These are phyloP conservation scores for Clarias batrachus DNA, from an alignment of 2,113 vertebrate species.

Conservation along the genomic window DNA sequence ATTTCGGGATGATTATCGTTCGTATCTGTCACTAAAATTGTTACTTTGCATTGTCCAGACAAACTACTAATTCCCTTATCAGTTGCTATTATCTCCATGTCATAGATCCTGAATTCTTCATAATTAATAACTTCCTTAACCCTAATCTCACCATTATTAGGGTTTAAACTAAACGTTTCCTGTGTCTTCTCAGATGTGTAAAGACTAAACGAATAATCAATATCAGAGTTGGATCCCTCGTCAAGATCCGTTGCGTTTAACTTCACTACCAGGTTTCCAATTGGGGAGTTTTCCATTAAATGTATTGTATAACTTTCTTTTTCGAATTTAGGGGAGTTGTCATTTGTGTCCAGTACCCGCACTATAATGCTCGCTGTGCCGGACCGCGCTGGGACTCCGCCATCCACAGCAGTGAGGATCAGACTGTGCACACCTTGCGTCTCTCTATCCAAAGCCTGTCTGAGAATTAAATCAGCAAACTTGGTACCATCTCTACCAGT, in stretches of 20 bases:
- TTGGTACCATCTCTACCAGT: conserved; percentile 53
- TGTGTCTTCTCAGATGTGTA: conserved; percentile 29
- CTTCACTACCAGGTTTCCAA: conserved; percentile 46
- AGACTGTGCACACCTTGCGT: conserved; percentile 44
- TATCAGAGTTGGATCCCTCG: conserved; percentile 48
- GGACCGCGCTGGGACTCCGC: conserved; percentile 48
- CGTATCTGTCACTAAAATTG: conserved; percentile 30
- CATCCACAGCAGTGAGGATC: conserved; percentile 54
- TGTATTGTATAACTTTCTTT: conserved; percentile 45
- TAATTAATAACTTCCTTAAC: conserved; percentile 63
- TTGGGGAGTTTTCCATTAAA: conserved; percentile 50
- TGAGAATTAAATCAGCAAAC: conserved; percentile 51
- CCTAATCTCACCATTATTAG: conserved; percentile 65
- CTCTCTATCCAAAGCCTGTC: conserved; percentile 49
- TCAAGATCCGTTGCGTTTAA: conserved; percentile 54
- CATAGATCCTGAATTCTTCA: conserved; percentile 60
- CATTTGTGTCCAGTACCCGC: conserved; percentile 57
- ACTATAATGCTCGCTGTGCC: conserved; percentile 52
- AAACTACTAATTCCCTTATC: conserved; percentile 52
- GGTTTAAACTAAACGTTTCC: conserved; percentile 52
- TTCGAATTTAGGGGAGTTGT: conserved; percentile 58
- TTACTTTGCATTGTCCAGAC: conserved; percentile 29
- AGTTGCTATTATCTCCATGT: conserved; percentile 61
- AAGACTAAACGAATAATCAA: conserved; percentile 40
- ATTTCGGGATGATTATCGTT: conserved; percentile 39